Base-by-base conservation (phyloP, 2,113 vertebrate genomes). In the Heterocephalus glaber region DNA sequence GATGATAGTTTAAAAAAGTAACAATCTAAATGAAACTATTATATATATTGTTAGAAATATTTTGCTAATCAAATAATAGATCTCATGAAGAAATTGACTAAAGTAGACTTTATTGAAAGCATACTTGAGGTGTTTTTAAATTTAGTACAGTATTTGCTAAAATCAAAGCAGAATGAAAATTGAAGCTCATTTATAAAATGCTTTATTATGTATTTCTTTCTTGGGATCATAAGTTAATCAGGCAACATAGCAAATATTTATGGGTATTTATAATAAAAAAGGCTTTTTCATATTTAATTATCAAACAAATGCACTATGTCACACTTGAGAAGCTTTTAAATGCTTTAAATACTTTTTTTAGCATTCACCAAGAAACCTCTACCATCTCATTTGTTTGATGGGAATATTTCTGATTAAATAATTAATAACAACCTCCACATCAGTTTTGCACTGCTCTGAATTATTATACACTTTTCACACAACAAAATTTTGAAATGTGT, bases 381-480 rank as follows among this genome's bases (percentile, higher is more conserved):
- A 97, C 87, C 95, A 93, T 92, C 89, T 98, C 85, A 98, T 87
- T 97, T 98, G 98, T 97, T 98, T 98, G 93, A 96, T 98, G 96
- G 97, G 98, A 97, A 97, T 96, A 97, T 97, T 98, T 98, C 89
- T 97, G 92, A 93, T 98, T 97, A 98, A 98, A 96, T 97, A 98
- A 96, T 96, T 94, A 97, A 74, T 96, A 97, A 92, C 88, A 96
- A 95, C 90, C 86, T 98, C 95, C 96, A 94, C 94, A 97, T 97
- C 95, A 97, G 68, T 96, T 97, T 92, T 96, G 90, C 24, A 92
- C 79, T 96, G 89, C 94, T 95, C 95, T 97, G 92, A 44, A 56
- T 97, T 97, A 97, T 63, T 96, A 96, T 93, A 96, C 66, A 95
- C 89, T 98, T 96, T 86, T 79, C 95, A 97, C 90, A 96, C 74